These are phyloP conservation scores for Streptopelia turtur DNA, from an alignment of 2,797 vertebrate genomes.

Conservation along the genomic window DNA sequence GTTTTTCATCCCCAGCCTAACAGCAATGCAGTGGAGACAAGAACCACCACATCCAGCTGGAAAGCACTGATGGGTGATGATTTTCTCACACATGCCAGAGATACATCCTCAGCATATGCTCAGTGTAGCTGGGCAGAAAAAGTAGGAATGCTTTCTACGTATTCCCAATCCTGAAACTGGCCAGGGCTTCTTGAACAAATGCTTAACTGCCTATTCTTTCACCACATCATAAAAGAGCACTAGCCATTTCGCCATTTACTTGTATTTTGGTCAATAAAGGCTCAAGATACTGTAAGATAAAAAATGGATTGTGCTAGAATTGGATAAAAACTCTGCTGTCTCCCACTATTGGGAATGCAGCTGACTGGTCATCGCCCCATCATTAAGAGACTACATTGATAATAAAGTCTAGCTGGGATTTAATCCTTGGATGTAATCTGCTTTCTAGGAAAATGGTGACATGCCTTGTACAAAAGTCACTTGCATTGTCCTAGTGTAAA, in stretches of 20 bases:
- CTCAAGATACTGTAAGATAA: neutral
- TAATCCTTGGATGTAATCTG: neutral
- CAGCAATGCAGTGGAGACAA: neutral
- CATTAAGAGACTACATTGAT: neutral
- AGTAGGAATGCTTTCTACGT: neutral
- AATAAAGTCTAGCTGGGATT: neutral
- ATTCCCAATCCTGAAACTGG: neutral
- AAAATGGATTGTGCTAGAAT: neutral
- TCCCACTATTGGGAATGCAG: neutral
- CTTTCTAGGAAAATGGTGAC: neutral
- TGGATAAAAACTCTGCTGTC: neutral
- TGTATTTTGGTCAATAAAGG: neutral
- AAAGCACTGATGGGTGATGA: neutral
- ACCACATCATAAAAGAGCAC: neutral
- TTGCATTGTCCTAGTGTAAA: neutral
- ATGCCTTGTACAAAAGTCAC: neutral
- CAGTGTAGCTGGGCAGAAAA: neutral
- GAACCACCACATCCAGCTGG: conserved; percentile 1
- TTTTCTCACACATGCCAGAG: neutral
- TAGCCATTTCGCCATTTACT: neutral
- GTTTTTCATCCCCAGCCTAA: conserved; percentile 9
- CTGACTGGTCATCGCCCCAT: neutral
- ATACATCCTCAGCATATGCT: neutral
- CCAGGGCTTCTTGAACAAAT: neutral
- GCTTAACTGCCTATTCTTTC: neutral